These are phyloP conservation scores for Clanis bilineata DNA, from an alignment of 2,888 invertebrate species.

Conservation along the genomic window DNA sequence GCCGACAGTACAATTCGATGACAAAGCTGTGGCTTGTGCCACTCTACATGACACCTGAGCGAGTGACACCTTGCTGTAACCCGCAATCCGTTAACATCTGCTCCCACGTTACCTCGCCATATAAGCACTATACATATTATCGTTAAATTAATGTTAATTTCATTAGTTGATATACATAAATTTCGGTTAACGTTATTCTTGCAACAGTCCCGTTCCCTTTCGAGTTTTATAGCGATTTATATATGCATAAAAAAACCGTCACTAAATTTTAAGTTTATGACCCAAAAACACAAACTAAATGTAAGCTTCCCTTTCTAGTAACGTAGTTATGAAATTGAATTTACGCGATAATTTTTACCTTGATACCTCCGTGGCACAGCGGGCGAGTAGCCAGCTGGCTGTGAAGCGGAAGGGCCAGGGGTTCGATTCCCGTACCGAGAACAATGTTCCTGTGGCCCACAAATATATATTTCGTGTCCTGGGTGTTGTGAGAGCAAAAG, in stretches of 20 bases:
- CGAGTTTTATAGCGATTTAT: background rate
- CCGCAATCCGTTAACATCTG: conserved; percentile 72
- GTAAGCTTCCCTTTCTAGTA: too few relatives aligned
- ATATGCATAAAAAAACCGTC: background rate
- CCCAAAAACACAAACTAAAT: background rate
- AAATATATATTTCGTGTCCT: too few relatives aligned
- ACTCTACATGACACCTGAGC: conserved; percentile 63
- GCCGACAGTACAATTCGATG: conserved; percentile 46
- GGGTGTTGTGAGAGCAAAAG: too few relatives aligned
- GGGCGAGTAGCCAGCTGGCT: too few relatives aligned
- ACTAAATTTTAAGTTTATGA: background rate
- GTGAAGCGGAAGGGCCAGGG: too few relatives aligned
- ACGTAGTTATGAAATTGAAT: too few relatives aligned
- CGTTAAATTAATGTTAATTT: conserved; percentile 7
- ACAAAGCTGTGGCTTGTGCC: conserved; percentile 73
- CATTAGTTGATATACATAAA: conserved; percentile 1
- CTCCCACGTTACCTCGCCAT: conserved; percentile 27
- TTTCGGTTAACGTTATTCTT: background rate
- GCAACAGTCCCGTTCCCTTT: background rate
- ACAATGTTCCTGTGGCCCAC: too few relatives aligned
- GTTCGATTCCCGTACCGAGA: too few relatives aligned
- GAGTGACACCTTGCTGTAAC: conserved; percentile 66
- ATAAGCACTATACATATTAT: conserved; percentile 11
- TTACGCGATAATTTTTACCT: too few relatives aligned
- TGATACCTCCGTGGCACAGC: too few relatives aligned